phyloP scores from a whole-genome alignment of 2,888 invertebrate genomes.

The Apomyelois bistriatella region DNA sequence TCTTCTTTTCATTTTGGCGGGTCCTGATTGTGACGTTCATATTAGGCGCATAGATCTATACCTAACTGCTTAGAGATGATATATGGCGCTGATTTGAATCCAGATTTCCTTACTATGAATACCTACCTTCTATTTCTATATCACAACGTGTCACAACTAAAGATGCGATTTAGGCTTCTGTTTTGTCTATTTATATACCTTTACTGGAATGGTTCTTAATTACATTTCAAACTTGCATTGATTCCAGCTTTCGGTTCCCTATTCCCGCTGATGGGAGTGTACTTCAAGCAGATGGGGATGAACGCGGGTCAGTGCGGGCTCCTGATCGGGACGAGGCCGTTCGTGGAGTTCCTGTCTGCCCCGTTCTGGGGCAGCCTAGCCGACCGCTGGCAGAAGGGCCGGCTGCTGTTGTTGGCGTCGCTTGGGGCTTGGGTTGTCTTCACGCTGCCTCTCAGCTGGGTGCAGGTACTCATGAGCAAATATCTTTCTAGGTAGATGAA shows the following conservation, averaged over 20 bases:
- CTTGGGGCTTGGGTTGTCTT: constrained; percentile 97
- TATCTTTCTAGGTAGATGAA: too few relatives aligned
- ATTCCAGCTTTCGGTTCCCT: constrained; percentile 93
- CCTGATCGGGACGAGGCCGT: constrained; percentile 96
- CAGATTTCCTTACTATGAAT: too few relatives aligned
- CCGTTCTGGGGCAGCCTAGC: constrained; percentile 99
- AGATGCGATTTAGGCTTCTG: too few relatives aligned
- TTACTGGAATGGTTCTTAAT: background rate
- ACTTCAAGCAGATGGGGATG: constrained; percentile 99
- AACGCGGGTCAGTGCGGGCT: constrained; percentile 97
- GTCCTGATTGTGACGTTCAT: too few relatives aligned
- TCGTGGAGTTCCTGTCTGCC: constrained; percentile 97
- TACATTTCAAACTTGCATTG: background rate
- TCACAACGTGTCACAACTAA: too few relatives aligned
- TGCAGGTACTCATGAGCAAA: constrained; percentile 60
- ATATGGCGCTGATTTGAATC: too few relatives aligned
- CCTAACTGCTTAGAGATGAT: too few relatives aligned
- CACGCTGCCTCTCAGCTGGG: constrained; percentile 96
- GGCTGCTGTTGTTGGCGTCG: constrained; percentile 92
- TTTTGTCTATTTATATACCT: too few relatives aligned
- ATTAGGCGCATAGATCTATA: too few relatives aligned
- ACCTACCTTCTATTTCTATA: too few relatives aligned
- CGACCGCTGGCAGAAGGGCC: constrained; percentile 92
- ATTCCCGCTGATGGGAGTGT: constrained; percentile 98
- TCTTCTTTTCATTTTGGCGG: too few relatives aligned